These are phyloP conservation scores for Palaemon carinicauda DNA, from an alignment of 1,140 invertebrate species.

Conservation along the genomic window DNA sequence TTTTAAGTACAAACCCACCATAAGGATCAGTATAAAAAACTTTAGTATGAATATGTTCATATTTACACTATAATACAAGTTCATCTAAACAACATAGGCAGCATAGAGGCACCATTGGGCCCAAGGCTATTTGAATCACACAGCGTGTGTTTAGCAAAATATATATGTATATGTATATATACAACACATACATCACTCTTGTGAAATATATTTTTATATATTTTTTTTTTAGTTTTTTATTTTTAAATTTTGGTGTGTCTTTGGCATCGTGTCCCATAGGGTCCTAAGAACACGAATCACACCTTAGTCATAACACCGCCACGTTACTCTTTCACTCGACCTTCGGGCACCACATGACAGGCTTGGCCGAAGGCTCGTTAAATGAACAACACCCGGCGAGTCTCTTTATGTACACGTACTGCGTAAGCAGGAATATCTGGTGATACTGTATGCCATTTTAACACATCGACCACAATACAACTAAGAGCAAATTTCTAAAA, in stretches of 20 bases:
- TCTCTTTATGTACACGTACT: no score
- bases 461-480: no score
- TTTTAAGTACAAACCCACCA: constrained; percentile 50
- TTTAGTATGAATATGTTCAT: constrained; percentile 45
- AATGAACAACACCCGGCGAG: no score
- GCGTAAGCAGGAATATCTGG: no score
- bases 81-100: constrained; percentile 51
- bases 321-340: not conserved
- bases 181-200: constrained; percentile 49
- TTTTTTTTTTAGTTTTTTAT: constrained; percentile 45
- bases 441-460: no score
- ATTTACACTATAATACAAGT: constrained; percentile 37
- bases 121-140: constrained; percentile 51
- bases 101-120: constrained; percentile 52
- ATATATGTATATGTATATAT: constrained; percentile 38
- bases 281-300: not conserved
- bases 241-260: constrained; percentile 45
- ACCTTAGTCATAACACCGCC: constrained; percentile 27
- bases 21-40: constrained; percentile 51
- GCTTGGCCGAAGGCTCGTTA: no score
- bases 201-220: constrained; percentile 33
- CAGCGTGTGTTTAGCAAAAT: constrained; percentile 9
- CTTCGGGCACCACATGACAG: no score
- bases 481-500: no score
- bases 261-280: not conserved